Base-by-base conservation (phyloP, 2,113 vertebrate species). In the Falco punctatus region DNA sequence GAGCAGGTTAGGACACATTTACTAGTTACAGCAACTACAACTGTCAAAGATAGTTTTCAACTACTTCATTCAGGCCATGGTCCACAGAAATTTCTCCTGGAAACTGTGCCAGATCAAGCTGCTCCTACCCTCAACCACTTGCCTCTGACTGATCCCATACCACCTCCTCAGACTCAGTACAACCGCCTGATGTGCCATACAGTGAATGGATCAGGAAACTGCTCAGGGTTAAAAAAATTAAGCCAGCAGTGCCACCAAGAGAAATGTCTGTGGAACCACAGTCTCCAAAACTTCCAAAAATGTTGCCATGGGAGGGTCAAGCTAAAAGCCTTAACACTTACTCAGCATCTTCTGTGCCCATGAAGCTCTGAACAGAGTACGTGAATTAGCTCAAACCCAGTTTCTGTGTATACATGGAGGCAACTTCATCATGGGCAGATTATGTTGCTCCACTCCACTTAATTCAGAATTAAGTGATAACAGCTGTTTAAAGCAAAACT, bases 211-310 rank as follows among this genome's bases (percentile, higher is more conserved):
- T 46, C 81, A 96, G 70, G 71, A 90, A 96, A 82, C 33, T 38
- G 52, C 48, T 90, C 93, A 66, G 81, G 92, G 93, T 96, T 94
- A 90, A 96, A 96, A 88, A 94, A 94, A 95, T 86, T 96, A 96
- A 96, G 90, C 96, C 96, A 97, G 96, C 94, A 97, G 92, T 97
- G 96, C 96, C 96, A 96, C 96, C 96, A 97, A 96, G 94, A 96
- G 96, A 96, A 96, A 96, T 54, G 93, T 93, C 92, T 95, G 96
- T 80, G 96, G 94, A 96, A 97, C 84, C 96, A 97, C 96, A 97
- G 93, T 69, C 90, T 96, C 79, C 93, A 92, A 82, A 95, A 89
- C 81, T 33, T 61, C 58, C 70, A 46, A 75, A 91, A 91, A 54
- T 5, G 4, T 18, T 94, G 87, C 52, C 87, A 85, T 69, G 32